These are phyloP conservation scores for Prionailurus viverrinus DNA, from an alignment of 2,113 vertebrate genomes.

Conservation along the genomic window DNA sequence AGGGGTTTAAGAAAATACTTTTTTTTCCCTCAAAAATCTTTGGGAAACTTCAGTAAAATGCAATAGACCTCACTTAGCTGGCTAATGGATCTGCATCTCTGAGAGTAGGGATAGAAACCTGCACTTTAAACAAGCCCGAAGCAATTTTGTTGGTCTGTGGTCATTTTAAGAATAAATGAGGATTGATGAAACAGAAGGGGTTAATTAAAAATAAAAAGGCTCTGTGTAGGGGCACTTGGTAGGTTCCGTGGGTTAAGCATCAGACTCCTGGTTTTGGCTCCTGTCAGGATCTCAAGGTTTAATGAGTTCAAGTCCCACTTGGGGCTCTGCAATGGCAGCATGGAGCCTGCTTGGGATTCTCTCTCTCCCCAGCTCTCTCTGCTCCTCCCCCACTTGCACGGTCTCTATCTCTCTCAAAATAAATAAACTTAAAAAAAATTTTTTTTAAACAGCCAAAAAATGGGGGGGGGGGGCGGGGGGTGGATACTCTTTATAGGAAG, in stretches of 20 bases:
- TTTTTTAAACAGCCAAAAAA: too few species aligned
- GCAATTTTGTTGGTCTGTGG: not conserved
- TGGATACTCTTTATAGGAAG: not conserved
- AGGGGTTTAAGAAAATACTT: not conserved
- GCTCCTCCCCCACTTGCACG: too few species aligned
- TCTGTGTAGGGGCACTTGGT: not conserved
- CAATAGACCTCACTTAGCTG: not conserved
- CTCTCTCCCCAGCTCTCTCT: too few species aligned
- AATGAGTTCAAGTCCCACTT: too few species aligned
- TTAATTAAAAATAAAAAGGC: slow-evolving; percentile 16
- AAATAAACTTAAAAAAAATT: too few species aligned
- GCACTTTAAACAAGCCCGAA: not conserved
- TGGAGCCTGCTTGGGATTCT: too few species aligned
- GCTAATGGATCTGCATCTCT: not conserved
- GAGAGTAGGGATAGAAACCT: not conserved
- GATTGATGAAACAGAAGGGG: not conserved
- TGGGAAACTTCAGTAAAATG: not conserved
- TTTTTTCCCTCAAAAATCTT: not conserved
- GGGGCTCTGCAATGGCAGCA: too few species aligned
- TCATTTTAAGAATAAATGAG: slow-evolving; percentile 41
- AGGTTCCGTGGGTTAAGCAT: too few species aligned
- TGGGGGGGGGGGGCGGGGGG: too few species aligned
- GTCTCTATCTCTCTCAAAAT: too few species aligned
- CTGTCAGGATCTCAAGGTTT: too few species aligned
- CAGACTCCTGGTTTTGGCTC: too few species aligned